These are phyloP conservation scores for Diuraphis noxia DNA, from an alignment of 1,140 invertebrate species.

Conservation along the genomic window DNA sequence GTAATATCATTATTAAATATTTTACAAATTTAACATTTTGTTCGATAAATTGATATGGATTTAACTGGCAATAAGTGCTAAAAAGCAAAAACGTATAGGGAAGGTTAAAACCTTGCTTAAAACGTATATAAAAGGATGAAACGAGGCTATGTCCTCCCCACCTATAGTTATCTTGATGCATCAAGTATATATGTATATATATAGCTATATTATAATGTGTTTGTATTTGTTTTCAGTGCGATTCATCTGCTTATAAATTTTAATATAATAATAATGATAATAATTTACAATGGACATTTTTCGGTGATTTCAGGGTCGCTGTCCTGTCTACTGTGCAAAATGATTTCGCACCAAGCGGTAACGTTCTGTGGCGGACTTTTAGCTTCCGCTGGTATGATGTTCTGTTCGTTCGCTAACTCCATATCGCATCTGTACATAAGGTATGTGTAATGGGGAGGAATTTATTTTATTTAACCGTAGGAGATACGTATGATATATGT, in stretches of 20 bases:
- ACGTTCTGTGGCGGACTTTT: slow-evolving; percentile 33
- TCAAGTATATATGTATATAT: no score
- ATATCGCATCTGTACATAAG: background rate
- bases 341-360: background rate
- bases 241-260: background rate
- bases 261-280: background rate
- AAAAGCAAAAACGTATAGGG: no score
- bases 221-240: background rate
- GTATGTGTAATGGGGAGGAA: background rate
- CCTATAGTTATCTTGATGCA: no score
- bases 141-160: no score
- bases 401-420: slow-evolving; percentile 25
- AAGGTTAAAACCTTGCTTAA: no score
- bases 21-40: no score
- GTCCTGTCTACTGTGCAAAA: background rate
- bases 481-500: background rate
- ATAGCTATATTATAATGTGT: background rate
- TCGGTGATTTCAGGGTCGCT: slow-evolving; percentile 12
- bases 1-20: no score
- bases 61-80: no score
- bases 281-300: background rate
- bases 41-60: no score
- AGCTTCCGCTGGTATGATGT: slow-evolving; percentile 14
- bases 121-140: no score
- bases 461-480: background rate